Percentiles rank a stretch among this genome's conserved stretches.
Conservation (phyloP, 2,113 vertebrate species). For the Rhineura floridana region DNA sequence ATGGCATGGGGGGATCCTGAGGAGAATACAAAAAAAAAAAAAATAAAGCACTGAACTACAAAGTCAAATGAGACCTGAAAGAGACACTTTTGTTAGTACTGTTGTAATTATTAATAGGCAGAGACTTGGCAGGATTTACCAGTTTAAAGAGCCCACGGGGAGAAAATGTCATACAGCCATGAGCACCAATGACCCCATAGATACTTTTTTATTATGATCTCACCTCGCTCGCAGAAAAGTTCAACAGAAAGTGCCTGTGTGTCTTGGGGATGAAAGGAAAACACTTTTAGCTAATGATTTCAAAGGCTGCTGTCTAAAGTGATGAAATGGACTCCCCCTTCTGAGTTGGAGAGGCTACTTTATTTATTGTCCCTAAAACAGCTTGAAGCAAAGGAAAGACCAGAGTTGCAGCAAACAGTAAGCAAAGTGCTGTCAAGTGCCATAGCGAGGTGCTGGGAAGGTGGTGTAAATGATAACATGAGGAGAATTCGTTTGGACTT, state of each 20-base stretch:
- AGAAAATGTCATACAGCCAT: neutral
- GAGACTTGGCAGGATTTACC: conserved; percentile 34
- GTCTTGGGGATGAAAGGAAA: neutral
- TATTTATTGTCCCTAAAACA: conserved; percentile 4
- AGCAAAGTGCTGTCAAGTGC: conserved; percentile 7
- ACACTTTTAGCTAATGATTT: conserved; percentile 25
- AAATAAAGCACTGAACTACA: neutral
- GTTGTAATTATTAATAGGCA: conserved; percentile 40
- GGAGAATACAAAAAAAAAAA: conserved; percentile 21
- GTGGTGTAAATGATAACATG: conserved; percentile 9
- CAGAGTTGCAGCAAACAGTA: neutral
- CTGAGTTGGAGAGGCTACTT: neutral
- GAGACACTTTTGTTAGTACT: conserved; percentile 30
- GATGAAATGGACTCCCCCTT: conserved; percentile 8
- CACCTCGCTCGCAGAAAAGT: conserved; percentile 15
- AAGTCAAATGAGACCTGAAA: conserved; percentile 21
- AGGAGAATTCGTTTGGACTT: conserved; percentile 3
- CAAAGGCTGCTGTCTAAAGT: conserved; percentile 13
- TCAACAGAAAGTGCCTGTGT: conserved; percentile 8
- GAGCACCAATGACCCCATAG: neutral
- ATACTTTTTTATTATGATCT: neutral
- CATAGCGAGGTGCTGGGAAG: neutral
- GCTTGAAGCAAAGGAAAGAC: neutral
- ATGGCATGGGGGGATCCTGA: conserved; percentile 37
- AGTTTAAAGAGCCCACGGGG: conserved; percentile 17